These are phyloP conservation scores for Equus quagga DNA, from an alignment of 2,113 vertebrate species.

Conservation along the genomic window DNA sequence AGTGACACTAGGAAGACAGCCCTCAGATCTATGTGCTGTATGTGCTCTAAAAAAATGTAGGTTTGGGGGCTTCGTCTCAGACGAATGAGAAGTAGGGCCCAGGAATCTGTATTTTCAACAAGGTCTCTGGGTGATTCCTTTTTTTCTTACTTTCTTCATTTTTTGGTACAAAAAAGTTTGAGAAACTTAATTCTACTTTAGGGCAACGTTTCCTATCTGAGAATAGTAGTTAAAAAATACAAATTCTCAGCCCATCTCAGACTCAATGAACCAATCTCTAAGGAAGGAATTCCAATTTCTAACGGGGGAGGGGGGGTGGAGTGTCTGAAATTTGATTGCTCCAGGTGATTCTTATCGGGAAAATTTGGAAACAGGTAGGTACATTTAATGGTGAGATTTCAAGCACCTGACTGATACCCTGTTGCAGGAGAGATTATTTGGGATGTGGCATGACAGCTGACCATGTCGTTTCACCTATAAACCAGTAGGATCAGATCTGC, in stretches of 20 bases:
- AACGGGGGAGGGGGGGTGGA: neutral
- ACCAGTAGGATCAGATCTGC: neutral
- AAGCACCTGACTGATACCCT: neutral
- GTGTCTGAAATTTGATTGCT: neutral
- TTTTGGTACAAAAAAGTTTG: neutral
- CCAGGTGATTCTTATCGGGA: neutral
- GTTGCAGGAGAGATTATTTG: neutral
- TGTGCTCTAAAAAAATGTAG: neutral
- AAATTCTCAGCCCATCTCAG: neutral
- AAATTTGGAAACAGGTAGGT: neutral
- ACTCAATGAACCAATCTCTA: neutral
- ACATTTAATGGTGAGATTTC: conserved; percentile 25
- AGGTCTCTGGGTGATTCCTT: neutral
- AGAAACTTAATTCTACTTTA: conserved; percentile 18
- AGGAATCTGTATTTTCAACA: conserved; percentile 25
- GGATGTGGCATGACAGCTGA: neutral
- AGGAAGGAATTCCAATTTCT: neutral
- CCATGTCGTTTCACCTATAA: neutral
- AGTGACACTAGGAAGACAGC: neutral
- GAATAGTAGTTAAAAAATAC: neutral
- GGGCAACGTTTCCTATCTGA: neutral
- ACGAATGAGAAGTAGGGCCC: neutral
- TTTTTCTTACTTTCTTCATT: neutral
- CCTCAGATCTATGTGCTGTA: neutral
- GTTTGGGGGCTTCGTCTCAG: neutral